Evolutionary conservation across 1,140 invertebrate genomes (phyloP).

Genomic region (Cephus cinctus): DNA sequence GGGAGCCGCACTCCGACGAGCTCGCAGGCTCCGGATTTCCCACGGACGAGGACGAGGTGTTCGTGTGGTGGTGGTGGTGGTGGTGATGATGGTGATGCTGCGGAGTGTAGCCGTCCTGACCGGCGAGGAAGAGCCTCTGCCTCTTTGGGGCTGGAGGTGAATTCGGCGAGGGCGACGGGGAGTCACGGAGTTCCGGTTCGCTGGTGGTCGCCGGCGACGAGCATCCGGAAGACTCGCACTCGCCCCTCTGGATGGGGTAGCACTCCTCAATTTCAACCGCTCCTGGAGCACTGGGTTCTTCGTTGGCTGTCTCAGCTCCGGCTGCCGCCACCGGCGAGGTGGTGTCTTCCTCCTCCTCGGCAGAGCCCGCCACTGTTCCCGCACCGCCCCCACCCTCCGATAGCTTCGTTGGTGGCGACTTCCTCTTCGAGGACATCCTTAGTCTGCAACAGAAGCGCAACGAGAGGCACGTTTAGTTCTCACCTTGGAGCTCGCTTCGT

Average conservation of each 20-base stretch:
- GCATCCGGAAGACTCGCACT: slow-evolving; percentile 47
- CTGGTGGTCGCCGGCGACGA: slow-evolving; percentile 49
- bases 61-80: slow-evolving; percentile 35
- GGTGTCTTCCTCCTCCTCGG: slow-evolving; percentile 59
- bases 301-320: slow-evolving; percentile 17
- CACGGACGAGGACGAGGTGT: slow-evolving; percentile 41
- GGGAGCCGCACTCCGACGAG: slow-evolving; percentile 70
- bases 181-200: slow-evolving; percentile 46
- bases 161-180: slow-evolving; percentile 44
- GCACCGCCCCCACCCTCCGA: slow-evolving; percentile 70
- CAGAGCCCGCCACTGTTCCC: slow-evolving; percentile 59
- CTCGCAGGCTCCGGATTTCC: slow-evolving; percentile 54
- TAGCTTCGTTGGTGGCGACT: slow-evolving; percentile 87
- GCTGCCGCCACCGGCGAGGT: slow-evolving; percentile 55
- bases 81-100: slow-evolving; percentile 32
- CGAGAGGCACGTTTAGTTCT: background rate
- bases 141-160: slow-evolving; percentile 42
- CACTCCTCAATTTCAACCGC: slow-evolving; percentile 40
- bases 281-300: slow-evolving; percentile 6
- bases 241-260: slow-evolving; percentile 33
- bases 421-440: slow-evolving; percentile 92
- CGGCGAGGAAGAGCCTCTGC: slow-evolving; percentile 35
- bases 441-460: slow-evolving; percentile 62
- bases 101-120: slow-evolving; percentile 29
- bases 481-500: background rate